Percentiles rank a stretch among this genome's conserved stretches.
Conservation (phyloP, 2,113 vertebrate genomes). For the Lepisosteus oculatus region DNA sequence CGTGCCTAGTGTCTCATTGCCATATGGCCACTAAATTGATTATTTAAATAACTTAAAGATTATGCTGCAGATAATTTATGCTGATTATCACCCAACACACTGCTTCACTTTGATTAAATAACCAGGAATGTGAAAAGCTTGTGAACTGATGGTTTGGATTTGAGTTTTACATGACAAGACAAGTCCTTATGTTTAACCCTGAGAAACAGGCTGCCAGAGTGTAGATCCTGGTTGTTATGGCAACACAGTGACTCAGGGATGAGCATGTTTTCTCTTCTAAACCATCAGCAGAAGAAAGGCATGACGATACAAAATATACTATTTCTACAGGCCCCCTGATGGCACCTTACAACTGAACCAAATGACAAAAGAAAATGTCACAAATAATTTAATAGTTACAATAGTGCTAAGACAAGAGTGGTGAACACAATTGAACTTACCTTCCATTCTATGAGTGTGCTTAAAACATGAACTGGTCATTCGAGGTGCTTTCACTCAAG, state of each 20-base stretch:
- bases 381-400: no score
- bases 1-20: not conserved
- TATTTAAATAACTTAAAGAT: not conserved
- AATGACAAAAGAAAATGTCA: no score
- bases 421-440: no score
- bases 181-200: not conserved
- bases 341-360: no score
- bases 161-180: not conserved
- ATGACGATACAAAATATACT: no score
- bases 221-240: constrained; percentile 7
- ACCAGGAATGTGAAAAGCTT: not conserved
- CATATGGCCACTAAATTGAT: not conserved
- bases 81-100: no score
- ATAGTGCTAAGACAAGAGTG: no score
- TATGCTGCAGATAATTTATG: not conserved
- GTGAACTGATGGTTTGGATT: not conserved
- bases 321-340: no score
- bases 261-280: not conserved
- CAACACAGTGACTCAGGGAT: not conserved
- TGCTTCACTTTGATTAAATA: no score
- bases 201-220: not conserved
- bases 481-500: no score
- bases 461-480: no score
- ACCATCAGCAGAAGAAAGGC: not conserved
- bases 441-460: no score